Base-by-base conservation (phyloP, 2,888 invertebrate species). In the Dione juno region DNA sequence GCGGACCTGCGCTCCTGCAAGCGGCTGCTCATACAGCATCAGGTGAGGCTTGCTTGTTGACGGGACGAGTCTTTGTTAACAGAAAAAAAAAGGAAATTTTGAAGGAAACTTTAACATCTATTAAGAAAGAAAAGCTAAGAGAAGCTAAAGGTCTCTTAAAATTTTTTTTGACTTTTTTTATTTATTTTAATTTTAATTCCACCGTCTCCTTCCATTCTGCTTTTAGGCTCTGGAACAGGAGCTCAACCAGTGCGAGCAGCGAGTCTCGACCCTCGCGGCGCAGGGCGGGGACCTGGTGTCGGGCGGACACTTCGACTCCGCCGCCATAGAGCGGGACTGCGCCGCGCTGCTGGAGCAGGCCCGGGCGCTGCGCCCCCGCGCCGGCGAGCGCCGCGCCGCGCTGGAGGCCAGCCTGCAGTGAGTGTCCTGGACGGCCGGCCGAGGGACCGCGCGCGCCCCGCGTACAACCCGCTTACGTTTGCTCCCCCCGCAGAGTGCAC, bases 301-400 rank as follows among this genome's bases (percentile, higher is more conserved):
- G 41, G 97, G 97, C 72, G 99, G 98, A 0, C 99, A 99, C 90
- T 99, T 99, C 89, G 99, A 99, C 92, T 96, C 98, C 1, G 96
- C 95, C 1, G 96, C 96, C 77, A 98, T 99, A 75, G 94, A 96
- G 79, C 94, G 95, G 73, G 96, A 96, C 76, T 97, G 97, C 67
- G 94, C 96, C 72, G 95, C 95, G 37, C 95, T 97, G 79, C 95
- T 96, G 83, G 94, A 94, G 54, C 93, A 94, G 54, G 96, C 97
- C 78, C 94, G 94, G 75, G 94, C 95, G 40, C 91, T 99, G 52
- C 94, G 95, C 75, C 95, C 95, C 59, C 97, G 97, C 0, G 96
- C 97, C 0, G 93, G 93, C 5, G 90, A 92, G 74, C 94, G 98
- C 50, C 94, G 97, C 10, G 95, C 94, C 66, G 96, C 96, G 40